phyloP scores from a whole-genome alignment of 1,140 invertebrate species.

The Diabrotica undecimpunctata region DNA sequence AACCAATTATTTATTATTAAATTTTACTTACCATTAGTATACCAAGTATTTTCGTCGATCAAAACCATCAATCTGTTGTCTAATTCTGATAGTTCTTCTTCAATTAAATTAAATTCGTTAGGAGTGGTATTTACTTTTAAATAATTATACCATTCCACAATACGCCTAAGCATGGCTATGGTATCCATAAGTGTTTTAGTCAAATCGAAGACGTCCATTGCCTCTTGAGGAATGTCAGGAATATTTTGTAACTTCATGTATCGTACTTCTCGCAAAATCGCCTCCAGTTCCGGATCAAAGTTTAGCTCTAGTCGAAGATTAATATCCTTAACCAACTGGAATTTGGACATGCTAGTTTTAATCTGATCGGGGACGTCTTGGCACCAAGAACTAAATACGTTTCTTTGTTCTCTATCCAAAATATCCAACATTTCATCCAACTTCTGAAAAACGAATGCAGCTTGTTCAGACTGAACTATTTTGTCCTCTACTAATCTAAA shows the following conservation, averaged over 20 bases:
- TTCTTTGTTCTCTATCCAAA: slow-evolving; percentile 41
- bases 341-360: slow-evolving; percentile 44
- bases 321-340: slow-evolving; percentile 38
- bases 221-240: slow-evolving; percentile 52
- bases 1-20: not conserved
- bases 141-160: slow-evolving; percentile 63
- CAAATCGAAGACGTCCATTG: slow-evolving; percentile 52
- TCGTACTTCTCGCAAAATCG: slow-evolving; percentile 58
- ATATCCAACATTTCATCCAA: slow-evolving; percentile 45
- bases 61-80: slow-evolving; percentile 61
- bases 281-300: slow-evolving; percentile 51
- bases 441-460: slow-evolving; percentile 42
- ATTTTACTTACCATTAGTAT: slow-evolving; percentile 56
- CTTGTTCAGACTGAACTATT: slow-evolving; percentile 41
- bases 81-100: slow-evolving; percentile 60
- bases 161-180: slow-evolving; percentile 51
- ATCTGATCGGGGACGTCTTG: slow-evolving; percentile 43
- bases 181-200: slow-evolving; percentile 52
- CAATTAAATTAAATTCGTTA: slow-evolving; percentile 66
- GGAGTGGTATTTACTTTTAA: slow-evolving; percentile 61
- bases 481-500: slow-evolving; percentile 54
- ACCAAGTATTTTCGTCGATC: slow-evolving; percentile 65
- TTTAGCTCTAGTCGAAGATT: slow-evolving; percentile 42
- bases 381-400: slow-evolving; percentile 46
- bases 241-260: slow-evolving; percentile 61